A percentile compares a stretch with the other conserved stretches of the same genome.
Conservation (phyloP, 2,797 vertebrate genomes). For the Glossophaga mutica region DNA sequence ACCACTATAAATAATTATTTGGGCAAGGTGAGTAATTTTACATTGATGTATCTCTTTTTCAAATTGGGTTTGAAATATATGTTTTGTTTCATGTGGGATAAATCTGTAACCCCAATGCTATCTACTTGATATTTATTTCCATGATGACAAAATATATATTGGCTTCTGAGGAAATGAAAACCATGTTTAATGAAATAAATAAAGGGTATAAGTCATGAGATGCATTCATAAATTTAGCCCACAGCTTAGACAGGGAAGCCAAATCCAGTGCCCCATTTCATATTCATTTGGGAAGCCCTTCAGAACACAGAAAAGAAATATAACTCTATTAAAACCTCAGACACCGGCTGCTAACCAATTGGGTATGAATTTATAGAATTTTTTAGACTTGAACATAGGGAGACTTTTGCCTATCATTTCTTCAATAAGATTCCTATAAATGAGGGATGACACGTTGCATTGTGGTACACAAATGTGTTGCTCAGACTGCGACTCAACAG, state of each 20-base stretch:
- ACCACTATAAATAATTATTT: slow-evolving; percentile 30
- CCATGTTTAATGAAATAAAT: slow-evolving; percentile 30
- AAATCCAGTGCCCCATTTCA: neutral
- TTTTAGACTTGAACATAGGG: slow-evolving; percentile 20
- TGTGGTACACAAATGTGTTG: neutral
- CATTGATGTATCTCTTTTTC: neutral
- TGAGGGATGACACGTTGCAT: neutral
- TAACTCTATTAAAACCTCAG: slow-evolving; percentile 47
- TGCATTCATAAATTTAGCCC: slow-evolving; percentile 25
- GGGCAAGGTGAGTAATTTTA: neutral
- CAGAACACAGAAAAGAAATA: slow-evolving; percentile 41
- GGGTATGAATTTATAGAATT: slow-evolving; percentile 47
- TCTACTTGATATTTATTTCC: slow-evolving; percentile 6
- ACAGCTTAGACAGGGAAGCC: neutral
- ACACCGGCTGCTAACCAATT: slow-evolving; percentile 26
- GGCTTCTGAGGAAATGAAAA: slow-evolving; percentile 35
- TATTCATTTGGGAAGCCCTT: neutral
- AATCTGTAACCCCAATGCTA: neutral
- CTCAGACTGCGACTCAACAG: neutral
- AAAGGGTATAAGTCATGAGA: neutral
- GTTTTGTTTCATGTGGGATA: neutral
- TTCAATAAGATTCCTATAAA: slow-evolving; percentile 13
- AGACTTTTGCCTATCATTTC: slow-evolving; percentile 14
- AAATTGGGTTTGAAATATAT: neutral
- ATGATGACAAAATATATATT: neutral